Percentiles rank a stretch among this genome's conserved stretches.
Evolutionary conservation across 2,113 vertebrate species (phyloP).

Genomic region (Hylia prasina): DNA sequence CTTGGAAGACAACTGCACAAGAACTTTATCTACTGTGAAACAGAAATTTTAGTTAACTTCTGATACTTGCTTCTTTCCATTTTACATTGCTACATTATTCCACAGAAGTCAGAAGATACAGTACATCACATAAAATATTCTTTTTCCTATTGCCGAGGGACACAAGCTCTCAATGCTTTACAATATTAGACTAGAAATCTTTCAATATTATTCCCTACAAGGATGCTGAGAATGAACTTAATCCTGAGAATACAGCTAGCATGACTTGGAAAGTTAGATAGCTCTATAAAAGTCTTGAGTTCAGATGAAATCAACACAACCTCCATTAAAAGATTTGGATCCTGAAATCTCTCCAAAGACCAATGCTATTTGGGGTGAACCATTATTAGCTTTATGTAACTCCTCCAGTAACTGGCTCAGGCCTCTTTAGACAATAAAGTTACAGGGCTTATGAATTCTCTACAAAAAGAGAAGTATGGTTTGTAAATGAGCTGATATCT

Average conservation of each 20-base stretch:
- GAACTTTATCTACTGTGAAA: background rate
- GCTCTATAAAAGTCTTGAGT: background rate
- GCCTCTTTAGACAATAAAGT: background rate
- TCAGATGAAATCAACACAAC: background rate
- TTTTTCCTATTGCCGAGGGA: background rate
- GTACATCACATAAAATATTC: rapidly evolving
- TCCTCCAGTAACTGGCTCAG: background rate
- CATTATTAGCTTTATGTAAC: background rate
- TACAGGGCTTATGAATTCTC: background rate
- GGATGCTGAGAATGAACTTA: background rate
- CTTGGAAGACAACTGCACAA: background rate
- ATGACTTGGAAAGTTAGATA: background rate
- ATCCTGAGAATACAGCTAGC: background rate
- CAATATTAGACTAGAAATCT: background rate
- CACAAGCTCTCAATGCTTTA: background rate
- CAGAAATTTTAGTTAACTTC: background rate
- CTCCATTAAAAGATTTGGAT: background rate
- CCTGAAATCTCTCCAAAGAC: background rate
- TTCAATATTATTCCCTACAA: background rate
- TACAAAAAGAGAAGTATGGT: background rate
- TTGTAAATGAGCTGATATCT: background rate
- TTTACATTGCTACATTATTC: background rate
- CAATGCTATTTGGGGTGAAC: background rate
- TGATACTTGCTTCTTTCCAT: background rate
- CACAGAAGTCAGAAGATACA: background rate